phyloP scores from a whole-genome alignment of 2,797 vertebrate genomes.

The Selene dorsalis region DNA sequence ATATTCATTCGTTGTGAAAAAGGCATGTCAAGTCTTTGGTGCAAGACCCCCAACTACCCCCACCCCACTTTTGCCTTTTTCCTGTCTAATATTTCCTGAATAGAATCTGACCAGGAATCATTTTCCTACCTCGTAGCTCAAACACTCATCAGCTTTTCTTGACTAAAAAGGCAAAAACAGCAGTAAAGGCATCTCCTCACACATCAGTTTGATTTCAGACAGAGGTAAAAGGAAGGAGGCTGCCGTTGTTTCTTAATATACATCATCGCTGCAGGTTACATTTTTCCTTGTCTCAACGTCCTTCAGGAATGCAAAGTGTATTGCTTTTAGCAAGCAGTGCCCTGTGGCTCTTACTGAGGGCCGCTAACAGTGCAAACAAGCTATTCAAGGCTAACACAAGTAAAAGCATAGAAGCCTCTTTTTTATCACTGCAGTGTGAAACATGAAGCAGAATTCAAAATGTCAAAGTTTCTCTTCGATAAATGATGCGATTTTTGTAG shows the following conservation, averaged over 20 bases:
- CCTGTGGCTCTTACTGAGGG: slow-evolving; percentile 23
- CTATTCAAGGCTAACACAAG: slow-evolving; percentile 7
- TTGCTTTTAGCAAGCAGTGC: slow-evolving; percentile 31
- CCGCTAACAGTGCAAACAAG: slow-evolving; percentile 29
- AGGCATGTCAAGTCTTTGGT: slow-evolving; percentile 71
- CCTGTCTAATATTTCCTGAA: slow-evolving; percentile 42
- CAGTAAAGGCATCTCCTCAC: slow-evolving; percentile 51
- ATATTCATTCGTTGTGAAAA: slow-evolving; percentile 61
- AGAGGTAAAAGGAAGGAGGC: slow-evolving; percentile 38
- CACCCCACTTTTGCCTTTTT: neutral
- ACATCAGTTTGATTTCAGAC: slow-evolving; percentile 54
- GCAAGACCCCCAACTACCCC: slow-evolving; percentile 3
- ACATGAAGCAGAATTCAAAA: slow-evolving; percentile 10
- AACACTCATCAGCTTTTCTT: slow-evolving; percentile 38
- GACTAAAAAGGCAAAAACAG: slow-evolving; percentile 55
- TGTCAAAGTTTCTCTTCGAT: neutral
- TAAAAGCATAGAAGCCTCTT: neutral
- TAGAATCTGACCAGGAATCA: slow-evolving; percentile 53
- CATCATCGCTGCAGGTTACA: slow-evolving; percentile 18
- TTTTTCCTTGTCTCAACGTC: slow-evolving; percentile 23
- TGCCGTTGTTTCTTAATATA: slow-evolving; percentile 35
- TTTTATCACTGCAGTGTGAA: neutral
- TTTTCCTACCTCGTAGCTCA: slow-evolving; percentile 45
- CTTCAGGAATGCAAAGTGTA: slow-evolving; percentile 28
- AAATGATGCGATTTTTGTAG: slow-evolving; percentile 19